Conservation (phyloP, 2,888 invertebrate species). For the Agapostemon virescens region DNA sequence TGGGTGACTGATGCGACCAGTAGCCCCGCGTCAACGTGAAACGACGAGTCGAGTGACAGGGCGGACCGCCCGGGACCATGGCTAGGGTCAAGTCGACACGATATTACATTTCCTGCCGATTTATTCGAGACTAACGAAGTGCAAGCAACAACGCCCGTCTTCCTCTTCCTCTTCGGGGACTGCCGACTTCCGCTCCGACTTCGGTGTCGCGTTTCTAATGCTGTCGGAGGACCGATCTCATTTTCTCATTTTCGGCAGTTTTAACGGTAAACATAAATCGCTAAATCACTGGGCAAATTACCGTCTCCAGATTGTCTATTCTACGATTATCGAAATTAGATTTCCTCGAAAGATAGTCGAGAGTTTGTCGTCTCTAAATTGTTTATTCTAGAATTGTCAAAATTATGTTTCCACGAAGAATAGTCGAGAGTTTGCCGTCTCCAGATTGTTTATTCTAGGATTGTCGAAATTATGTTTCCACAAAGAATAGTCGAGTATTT, state of each 20-base stretch:
- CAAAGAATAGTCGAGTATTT: too few relatives aligned
- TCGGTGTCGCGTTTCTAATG: constrained; percentile 3
- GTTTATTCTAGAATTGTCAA: too few relatives aligned
- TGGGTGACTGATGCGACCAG: constrained; percentile 80
- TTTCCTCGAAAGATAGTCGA: too few relatives aligned
- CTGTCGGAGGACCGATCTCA: not conserved
- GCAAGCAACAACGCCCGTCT: constrained; percentile 23
- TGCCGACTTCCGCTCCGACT: constrained; percentile 9
- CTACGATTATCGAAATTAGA: too few relatives aligned
- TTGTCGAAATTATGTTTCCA: too few relatives aligned
- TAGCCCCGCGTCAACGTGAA: constrained; percentile 61
- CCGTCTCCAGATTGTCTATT: too few relatives aligned
- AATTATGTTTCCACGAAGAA: too few relatives aligned
- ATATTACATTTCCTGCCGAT: constrained; percentile 65
- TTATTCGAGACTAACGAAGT: constrained; percentile 55
- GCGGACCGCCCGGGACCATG: constrained; percentile 41
- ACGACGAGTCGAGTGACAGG: constrained; percentile 71
- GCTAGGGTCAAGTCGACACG: constrained; percentile 60
- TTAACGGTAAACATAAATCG: too few relatives aligned
- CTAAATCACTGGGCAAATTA: too few relatives aligned
- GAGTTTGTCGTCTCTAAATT: too few relatives aligned
- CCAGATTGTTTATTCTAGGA: too few relatives aligned
- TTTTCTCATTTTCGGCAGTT: not conserved
- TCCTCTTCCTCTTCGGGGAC: not conserved
- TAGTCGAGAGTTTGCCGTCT: too few relatives aligned